phyloP scores from a whole-genome alignment of 2,888 invertebrate species.

The Taenaris catops region DNA sequence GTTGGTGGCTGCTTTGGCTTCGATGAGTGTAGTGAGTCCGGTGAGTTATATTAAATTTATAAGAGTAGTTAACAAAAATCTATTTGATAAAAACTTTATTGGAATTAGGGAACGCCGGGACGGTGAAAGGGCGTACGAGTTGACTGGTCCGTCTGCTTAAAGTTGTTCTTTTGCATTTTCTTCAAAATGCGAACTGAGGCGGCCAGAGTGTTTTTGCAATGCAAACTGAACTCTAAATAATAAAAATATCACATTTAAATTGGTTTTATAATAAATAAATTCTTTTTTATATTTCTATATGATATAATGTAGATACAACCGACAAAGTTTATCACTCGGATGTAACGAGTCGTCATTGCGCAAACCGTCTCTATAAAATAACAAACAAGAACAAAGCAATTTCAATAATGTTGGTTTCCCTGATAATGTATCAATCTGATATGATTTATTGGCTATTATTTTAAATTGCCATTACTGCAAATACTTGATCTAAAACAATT shows the following conservation, averaged over 20 bases:
- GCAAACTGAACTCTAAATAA: too few relatives aligned
- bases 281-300: too few relatives aligned
- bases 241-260: too few relatives aligned
- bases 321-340: constrained; percentile 78
- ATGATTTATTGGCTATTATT: too few relatives aligned
- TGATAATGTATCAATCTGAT: too few relatives aligned
- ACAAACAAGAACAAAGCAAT: constrained; percentile 12
- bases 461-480: too few relatives aligned
- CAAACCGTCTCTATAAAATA: constrained; percentile 39
- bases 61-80: constrained; percentile 15
- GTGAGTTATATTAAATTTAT: constrained; percentile 42
- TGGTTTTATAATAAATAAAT: too few relatives aligned
- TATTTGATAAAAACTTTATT: constrained; percentile 33
- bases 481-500: too few relatives aligned
- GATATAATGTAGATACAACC: constrained; percentile 48
- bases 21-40: constrained; percentile 51
- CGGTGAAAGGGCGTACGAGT: constrained; percentile 31
- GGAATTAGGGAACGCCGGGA: constrained; percentile 46
- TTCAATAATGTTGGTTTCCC: too few relatives aligned
- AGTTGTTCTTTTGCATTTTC: constrained; percentile 67
- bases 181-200: constrained; percentile 41
- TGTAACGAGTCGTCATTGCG: constrained; percentile 68
- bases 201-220: constrained; percentile 3
- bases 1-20: constrained; percentile 62
- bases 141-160: constrained; percentile 53